Base-by-base conservation (phyloP, 2,888 invertebrate genomes). In the Tetragonisca angustula region DNA sequence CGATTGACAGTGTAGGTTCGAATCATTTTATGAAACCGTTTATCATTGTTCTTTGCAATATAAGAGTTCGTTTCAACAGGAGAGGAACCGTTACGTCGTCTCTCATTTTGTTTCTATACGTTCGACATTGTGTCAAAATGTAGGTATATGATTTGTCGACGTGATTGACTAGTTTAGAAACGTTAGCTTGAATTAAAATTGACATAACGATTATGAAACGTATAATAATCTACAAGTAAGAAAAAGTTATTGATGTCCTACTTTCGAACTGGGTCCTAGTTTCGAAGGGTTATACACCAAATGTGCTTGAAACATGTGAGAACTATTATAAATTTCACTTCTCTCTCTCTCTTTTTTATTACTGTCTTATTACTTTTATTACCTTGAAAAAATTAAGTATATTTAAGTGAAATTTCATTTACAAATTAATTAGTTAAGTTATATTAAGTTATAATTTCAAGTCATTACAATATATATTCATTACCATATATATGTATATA, bases 181-280 rank as follows among this genome's bases (percentile, higher is more conserved):
- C n/a, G 11, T 43, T 43, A 24, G 32, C 50, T 79, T 27, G 49
- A 32, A 70, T 80, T 52, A 61, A 70, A 74, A 59, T 27, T 59
- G 70, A 59, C 75, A 59, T 54, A 80, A 75, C 80, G 59, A 65
- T 82, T 82, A 67, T 59, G 70, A 61, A 82, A 82, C 64, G 52
- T 15, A 27, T 59, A 65, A 69, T 79, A 61, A 75, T 17, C 70
- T 15, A 65, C 65, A 67, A 54, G 36, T 24, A 56, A 24, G 6
- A 32, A 36, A 32, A 54, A 50, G 50, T 32, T n/a, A 54, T 61
- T 49, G 24, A 21, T 54, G 62, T 27, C 24, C n/a, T 32, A 70
- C 80, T 61, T 79, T 75, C 49, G 21, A 67, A 36, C 27, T 27
- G 36, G 27, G 2, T 27, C 27, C 27, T 27, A 27, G 27, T 32